Base-by-base conservation (phyloP, 2,888 invertebrate genomes). In the Zygogramma bicolorata region DNA sequence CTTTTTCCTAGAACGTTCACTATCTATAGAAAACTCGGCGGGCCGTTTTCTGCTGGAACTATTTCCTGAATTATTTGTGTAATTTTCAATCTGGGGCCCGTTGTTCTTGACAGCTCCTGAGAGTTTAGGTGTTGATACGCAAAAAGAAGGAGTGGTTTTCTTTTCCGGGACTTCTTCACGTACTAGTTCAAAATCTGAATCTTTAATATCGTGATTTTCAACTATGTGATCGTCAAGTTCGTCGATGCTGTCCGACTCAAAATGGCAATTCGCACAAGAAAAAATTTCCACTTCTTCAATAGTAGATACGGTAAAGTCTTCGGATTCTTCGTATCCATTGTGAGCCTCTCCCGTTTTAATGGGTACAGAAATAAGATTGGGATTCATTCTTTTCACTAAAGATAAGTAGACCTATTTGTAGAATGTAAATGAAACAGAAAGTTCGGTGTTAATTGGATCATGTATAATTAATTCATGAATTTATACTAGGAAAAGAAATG, bases 181-280 rank as follows among this genome's bases (percentile, higher is more conserved):
- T n/a, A 70, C 66, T 10, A 67, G 62, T 62, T 67, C 27, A 40
- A 67, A 71, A 62, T 67, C 67, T n/a, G 66, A 29, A 7, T 68
- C 69, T 2, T 65, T 68, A 20, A 65, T 74, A 27, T 77, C 77
- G 49, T 80, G 80, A 38, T 46, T 74, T 20, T 75, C 38, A 31
- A 80, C 62, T 31, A 73, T 77, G 49, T 80, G 80, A 7, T 77
- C 77, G 31, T 79, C 80, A 42, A 79, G 71, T 38, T 77, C 76
- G 66, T 80, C 80, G 27, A 79, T 70, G 58, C 74, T 75, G 20
- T 66, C 62, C 5, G 75, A 75, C 68, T 73, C 68, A 59, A 71
- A 80, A 18, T 75, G 65, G 29, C 80, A 80, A 53, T 75, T 70
- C 63, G 75, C 72, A 68, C 79, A 79, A n/a, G 63, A 61, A 59